Conservation (phyloP, 1,140 invertebrate species). For the fruit fly (Drosophila melanogaster) region DNA sequence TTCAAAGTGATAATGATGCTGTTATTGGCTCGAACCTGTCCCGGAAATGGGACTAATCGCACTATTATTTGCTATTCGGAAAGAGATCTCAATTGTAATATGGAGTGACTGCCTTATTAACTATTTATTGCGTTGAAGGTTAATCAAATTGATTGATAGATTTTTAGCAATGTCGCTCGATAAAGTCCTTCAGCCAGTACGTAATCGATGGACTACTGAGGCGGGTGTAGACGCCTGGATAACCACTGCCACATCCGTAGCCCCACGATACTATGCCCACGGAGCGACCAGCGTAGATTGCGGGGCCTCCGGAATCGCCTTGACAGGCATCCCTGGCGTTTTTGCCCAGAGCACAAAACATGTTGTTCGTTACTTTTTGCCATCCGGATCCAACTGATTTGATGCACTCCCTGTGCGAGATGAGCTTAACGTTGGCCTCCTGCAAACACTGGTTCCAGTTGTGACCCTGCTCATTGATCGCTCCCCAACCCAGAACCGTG, state of each 20-base stretch:
- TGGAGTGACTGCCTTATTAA: background rate
- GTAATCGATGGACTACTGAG: slow-evolving; percentile 31
- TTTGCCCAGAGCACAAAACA: slow-evolving; percentile 84
- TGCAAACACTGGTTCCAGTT: slow-evolving; percentile 52
- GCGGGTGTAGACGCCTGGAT: slow-evolving; percentile 87
- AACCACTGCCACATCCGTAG: slow-evolving; percentile 67
- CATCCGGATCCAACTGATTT: background rate
- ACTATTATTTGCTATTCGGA: slow-evolving; percentile 8
- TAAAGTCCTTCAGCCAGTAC: slow-evolving; percentile 29
- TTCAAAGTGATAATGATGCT: slow-evolving; percentile 29
- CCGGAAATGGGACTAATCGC: background rate
- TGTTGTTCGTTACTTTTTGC: slow-evolving; percentile 49
- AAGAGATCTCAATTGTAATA: background rate
- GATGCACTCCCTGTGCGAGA: slow-evolving; percentile 16
- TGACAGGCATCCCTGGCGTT: slow-evolving; percentile 54
- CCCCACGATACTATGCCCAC: slow-evolving; percentile 87
- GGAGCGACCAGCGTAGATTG: slow-evolving; percentile 21
- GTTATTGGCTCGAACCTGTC: slow-evolving; percentile 4
- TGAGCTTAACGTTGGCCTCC: slow-evolving; percentile 18
- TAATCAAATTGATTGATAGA: background rate
- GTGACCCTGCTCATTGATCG: background rate
- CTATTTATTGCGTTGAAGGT: background rate
- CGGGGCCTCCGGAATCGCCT: slow-evolving; percentile 67
- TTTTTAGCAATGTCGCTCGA: slow-evolving; percentile 28
- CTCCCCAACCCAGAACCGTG: slow-evolving; percentile 61